Conservation (phyloP, 2,113 vertebrate species). For the Nothoprocta pentlandii region DNA sequence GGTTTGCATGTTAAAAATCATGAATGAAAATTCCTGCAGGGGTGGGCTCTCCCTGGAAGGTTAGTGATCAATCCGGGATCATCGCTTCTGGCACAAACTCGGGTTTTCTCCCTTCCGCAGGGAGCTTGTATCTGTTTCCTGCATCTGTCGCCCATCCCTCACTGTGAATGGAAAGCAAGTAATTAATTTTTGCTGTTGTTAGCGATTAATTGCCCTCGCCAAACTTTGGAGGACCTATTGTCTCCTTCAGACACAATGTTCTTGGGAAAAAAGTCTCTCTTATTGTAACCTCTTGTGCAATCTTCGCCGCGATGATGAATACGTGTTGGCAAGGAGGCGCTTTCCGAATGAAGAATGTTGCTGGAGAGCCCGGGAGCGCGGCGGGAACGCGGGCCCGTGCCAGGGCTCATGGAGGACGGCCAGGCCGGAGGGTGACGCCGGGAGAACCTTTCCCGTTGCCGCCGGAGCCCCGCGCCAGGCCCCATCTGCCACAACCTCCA, state of each 20-base stretch:
- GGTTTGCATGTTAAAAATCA: neutral
- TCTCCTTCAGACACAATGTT: conserved; percentile 55
- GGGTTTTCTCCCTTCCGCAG: conserved; percentile 23
- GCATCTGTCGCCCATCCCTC: conserved; percentile 57
- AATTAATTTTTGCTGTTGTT: conserved; percentile 41
- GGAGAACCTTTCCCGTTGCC: conserved; percentile 34
- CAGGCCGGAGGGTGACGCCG: conserved; percentile 25
- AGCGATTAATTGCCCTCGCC: conserved; percentile 41
- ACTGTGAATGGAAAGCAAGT: conserved; percentile 60
- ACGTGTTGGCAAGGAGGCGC: conserved; percentile 45
- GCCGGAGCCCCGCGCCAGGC: neutral
- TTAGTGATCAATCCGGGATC: conserved; percentile 15
- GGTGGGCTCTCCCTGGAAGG: neutral
- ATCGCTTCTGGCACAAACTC: conserved; percentile 18
- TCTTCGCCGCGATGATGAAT: conserved; percentile 61
- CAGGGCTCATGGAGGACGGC: conserved; percentile 23
- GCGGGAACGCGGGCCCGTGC: conserved; percentile 42
- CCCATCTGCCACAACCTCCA: neutral
- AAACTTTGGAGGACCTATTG: conserved; percentile 62
- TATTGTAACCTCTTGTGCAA: conserved; percentile 56
- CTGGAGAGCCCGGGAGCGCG: conserved; percentile 58
- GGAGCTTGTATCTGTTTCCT: conserved; percentile 66
- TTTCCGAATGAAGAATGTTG: conserved; percentile 67
- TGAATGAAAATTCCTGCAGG: conserved; percentile 57
- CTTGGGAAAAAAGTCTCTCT: conserved; percentile 54